Conservation (phyloP, 2,113 vertebrate species). For the Mobula hypostoma region DNA sequence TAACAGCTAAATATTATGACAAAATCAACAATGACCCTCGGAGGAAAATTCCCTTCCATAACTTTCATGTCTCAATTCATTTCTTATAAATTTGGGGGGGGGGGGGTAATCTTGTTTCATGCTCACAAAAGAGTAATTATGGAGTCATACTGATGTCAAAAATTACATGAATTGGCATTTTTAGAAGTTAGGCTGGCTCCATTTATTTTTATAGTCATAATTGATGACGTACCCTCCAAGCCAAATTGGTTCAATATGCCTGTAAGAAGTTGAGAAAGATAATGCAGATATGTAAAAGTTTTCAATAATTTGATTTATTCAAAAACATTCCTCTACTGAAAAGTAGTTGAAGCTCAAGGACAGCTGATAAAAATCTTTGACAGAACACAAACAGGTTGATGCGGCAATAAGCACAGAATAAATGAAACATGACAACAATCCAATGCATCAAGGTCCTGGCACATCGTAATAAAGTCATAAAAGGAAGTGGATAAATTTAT, state of each 20-base stretch:
- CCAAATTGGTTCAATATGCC: too few relatives aligned
- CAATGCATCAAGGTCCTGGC: neutral
- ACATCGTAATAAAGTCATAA: neutral
- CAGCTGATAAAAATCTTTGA: conserved; percentile 4
- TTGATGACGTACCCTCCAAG: neutral
- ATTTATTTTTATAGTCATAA: neutral
- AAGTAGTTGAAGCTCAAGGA: neutral
- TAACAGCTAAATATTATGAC: neutral
- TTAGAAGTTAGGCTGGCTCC: neutral
- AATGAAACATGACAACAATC: conserved; percentile 13
- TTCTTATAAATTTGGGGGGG: neutral
- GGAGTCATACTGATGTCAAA: neutral
- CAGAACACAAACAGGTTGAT: neutral
- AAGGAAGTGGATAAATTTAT: conserved; percentile 1
- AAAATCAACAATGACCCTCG: neutral
- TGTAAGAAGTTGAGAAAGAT: neutral
- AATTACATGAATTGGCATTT: neutral
- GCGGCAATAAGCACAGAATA: neutral
- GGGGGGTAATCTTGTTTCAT: neutral
- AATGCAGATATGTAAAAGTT: neutral
- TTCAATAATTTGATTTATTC: neutral
- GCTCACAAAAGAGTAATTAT: neutral
- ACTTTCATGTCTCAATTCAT: neutral
- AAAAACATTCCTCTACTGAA: neutral
- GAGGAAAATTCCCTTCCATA: neutral